A percentile compares a stretch with the other conserved stretches of the same genome.
Conservation (phyloP, 2,888 invertebrate genomes). For the Yponomeuta cagnagella region DNA sequence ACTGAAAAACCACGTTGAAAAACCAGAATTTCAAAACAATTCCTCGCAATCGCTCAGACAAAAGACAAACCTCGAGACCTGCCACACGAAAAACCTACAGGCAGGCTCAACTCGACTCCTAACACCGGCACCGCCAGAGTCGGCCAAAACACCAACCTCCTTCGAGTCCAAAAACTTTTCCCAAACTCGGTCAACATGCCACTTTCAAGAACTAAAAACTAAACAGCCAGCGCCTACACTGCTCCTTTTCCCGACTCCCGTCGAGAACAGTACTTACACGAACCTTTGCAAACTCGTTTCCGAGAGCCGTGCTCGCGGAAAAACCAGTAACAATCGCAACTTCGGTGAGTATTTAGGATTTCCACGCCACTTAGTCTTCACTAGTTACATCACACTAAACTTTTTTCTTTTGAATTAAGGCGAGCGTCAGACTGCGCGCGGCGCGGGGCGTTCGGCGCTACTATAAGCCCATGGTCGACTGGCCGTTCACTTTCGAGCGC, state of each 20-base stretch:
- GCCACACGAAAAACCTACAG: too few relatives aligned
- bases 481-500: background rate
- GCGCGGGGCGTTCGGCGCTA: background rate
- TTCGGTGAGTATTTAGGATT: background rate
- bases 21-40: too few relatives aligned
- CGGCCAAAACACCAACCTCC: too few relatives aligned
- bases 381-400: background rate
- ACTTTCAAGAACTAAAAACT: background rate
- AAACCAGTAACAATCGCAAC: background rate
- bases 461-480: background rate
- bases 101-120: too few relatives aligned
- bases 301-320: background rate
- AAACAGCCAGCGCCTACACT: background rate
- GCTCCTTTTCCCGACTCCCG: background rate
- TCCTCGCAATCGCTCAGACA: too few relatives aligned
- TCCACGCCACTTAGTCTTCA: background rate
- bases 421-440: background rate
- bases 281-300: background rate
- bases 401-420: background rate
- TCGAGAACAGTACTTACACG: background rate
- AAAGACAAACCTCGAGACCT: too few relatives aligned
- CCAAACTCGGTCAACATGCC: too few relatives aligned
- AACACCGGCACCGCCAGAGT: too few relatives aligned
- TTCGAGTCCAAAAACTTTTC: too few relatives aligned
- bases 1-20: too few relatives aligned